These are phyloP conservation scores for Acrocephalus arundinaceus DNA, from an alignment of 2,113 vertebrate genomes.

Conservation along the genomic window DNA sequence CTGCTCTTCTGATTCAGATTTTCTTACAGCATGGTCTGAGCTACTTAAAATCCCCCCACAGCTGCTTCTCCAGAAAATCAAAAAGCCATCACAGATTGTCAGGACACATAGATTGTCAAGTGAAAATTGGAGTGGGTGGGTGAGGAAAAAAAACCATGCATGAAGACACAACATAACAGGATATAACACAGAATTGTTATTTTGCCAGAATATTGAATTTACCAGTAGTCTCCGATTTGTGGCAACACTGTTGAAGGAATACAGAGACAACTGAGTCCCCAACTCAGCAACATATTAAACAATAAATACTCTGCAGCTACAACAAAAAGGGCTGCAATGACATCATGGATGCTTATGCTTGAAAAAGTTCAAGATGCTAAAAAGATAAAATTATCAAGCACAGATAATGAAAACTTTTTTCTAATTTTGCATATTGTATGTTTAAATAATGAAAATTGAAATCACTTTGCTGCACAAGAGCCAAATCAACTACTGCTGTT, in stretches of 20 bases:
- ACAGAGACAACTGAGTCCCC: background rate
- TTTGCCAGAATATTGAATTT: background rate
- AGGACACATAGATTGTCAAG: background rate
- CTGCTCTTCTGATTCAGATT: background rate
- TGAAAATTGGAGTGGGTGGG: background rate
- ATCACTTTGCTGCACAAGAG: background rate
- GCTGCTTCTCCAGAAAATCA: background rate
- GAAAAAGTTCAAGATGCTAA: background rate
- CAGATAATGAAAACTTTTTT: background rate
- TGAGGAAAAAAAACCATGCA: background rate
- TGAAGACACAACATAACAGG: background rate
- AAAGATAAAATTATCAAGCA: background rate
- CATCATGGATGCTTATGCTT: background rate
- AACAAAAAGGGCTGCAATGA: background rate
- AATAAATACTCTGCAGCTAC: background rate
- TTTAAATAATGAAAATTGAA: background rate
- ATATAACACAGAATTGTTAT: background rate
- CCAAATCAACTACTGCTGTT: background rate
- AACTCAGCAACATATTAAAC: background rate
- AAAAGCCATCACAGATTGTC: background rate
- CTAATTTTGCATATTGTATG: background rate
- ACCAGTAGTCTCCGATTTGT: background rate
- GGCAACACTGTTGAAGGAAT: background rate
- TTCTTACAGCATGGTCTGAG: background rate
- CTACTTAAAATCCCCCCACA: background rate